Evolutionary conservation across 2,888 invertebrate species (phyloP).

Genomic region (Stegophylla sp.): DNA sequence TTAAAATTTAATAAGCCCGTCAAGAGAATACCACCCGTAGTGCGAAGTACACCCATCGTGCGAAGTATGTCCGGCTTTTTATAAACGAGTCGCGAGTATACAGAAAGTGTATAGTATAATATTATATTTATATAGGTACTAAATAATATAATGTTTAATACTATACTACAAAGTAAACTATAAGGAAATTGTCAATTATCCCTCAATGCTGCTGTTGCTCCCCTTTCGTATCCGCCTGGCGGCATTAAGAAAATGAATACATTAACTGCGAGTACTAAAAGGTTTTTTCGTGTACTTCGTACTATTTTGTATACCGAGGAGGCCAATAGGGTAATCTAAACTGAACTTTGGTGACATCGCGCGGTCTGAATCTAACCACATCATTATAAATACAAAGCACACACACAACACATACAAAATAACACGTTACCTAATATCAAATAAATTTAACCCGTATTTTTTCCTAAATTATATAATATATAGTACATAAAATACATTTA

Average conservation of each 20-base stretch:
- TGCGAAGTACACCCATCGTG: no score
- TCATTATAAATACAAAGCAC: no score
- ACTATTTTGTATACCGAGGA: not conserved
- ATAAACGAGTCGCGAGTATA: no score
- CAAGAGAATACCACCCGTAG: no score
- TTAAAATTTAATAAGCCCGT: no score
- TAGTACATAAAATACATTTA: no score
- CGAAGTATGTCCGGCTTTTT: no score
- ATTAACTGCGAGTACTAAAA: slow-evolving; percentile 26
- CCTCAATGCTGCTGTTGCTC: not conserved
- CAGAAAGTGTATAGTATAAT: no score
- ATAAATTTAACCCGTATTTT: not conserved
- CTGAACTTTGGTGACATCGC: slow-evolving; percentile 5
- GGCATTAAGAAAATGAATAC: not conserved
- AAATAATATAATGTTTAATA: no score
- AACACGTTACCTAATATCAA: not conserved
- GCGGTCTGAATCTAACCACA: not conserved
- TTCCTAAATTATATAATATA: not conserved
- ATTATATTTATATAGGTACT: no score
- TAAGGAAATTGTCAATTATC: slow-evolving; percentile 6
- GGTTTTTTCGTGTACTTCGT: not conserved
- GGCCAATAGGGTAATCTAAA: not conserved
- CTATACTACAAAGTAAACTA: no score
- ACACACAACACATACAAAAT: not conserved
- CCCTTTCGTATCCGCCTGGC: not conserved